Evolutionary conservation across 1,140 invertebrate species (phyloP), one percentile per base, ranked within the genome.

Genomic region (Dendrolimus kikuchii): DNA sequence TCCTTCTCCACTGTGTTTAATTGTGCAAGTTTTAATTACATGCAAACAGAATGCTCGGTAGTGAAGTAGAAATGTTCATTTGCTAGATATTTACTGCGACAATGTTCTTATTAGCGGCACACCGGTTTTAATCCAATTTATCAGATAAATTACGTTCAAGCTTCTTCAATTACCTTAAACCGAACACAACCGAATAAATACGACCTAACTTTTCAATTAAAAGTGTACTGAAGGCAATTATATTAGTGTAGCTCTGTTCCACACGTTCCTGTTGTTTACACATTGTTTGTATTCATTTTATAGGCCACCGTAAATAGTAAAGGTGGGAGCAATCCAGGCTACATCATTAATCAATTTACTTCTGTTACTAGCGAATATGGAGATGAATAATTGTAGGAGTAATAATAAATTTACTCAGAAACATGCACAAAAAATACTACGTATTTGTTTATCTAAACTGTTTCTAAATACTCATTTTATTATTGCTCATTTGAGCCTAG

Each of bases 11-110:
- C 61, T 68, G 64, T 72, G 65, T 72, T 74, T 75, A 72, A 74
- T 74, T 69, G 70, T 72, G 66, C 66, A 77, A 77, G 68, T 77
- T 79, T 77, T 74, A 75, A 75, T 77, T 74, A 67, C 68, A 77
- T 67, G 67, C 66, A 68, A 68, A 69, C 64, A 56, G 63, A 68
- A 72, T 62, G 53, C 60, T 58, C 55, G 52, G 51, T 47, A 60
- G 57, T 55, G 55, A 61, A 53, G 46, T 52, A 52, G 62, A 48
- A 54, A 56, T 54, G 56, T 60, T 65, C 53, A 55, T 65, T 63
- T 51, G 56, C 40, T 44, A 50, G 38, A 56, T 59, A 58, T 66
- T 62, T 59, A 59, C 50, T 38, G 53, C 48, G 54, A 59, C 63
- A 63, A 60, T 60, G 53, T 55, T 59, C 45, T 56, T 65, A 55